Conservation (phyloP, 2,113 vertebrate species). For the Procavia capensis region DNA sequence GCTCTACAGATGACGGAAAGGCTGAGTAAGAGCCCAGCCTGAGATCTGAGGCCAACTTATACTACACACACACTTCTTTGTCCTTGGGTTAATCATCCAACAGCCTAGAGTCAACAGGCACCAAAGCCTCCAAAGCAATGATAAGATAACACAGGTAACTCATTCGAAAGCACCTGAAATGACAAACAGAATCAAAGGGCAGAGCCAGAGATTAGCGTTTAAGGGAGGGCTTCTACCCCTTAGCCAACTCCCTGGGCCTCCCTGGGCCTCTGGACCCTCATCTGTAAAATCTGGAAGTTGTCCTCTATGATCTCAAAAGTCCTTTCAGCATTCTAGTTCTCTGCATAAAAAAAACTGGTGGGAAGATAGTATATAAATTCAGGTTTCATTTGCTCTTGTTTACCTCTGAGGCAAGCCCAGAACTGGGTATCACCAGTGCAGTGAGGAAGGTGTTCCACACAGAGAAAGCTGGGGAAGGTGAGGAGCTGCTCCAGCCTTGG, state of each 20-base stretch:
- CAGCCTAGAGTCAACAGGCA: neutral
- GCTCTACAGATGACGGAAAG: neutral
- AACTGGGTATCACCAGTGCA: neutral
- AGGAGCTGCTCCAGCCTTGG: neutral
- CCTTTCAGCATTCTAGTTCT: neutral
- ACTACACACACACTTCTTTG: neutral
- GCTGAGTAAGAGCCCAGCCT: neutral
- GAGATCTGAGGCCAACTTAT: neutral
- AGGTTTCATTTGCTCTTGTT: neutral
- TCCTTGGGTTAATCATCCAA: slow-evolving; percentile 39
- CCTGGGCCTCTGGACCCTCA: neutral
- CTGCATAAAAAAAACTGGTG: too few relatives aligned
- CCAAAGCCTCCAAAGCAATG: neutral
- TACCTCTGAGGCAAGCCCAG: neutral
- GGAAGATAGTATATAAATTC: slow-evolving; percentile 6
- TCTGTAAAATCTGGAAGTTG: neutral
- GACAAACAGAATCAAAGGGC: neutral
- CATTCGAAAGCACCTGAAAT: neutral
- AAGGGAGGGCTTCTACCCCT: neutral
- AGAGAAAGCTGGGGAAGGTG: neutral
- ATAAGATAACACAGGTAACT: neutral
- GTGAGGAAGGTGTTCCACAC: neutral
- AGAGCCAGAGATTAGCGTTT: neutral
- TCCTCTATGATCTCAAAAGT: slow-evolving; percentile 44
- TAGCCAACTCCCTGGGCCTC: neutral